Evolutionary conservation across 2,888 invertebrate species (phyloP).

Genomic region (Conops quadrifasciatus): DNA sequence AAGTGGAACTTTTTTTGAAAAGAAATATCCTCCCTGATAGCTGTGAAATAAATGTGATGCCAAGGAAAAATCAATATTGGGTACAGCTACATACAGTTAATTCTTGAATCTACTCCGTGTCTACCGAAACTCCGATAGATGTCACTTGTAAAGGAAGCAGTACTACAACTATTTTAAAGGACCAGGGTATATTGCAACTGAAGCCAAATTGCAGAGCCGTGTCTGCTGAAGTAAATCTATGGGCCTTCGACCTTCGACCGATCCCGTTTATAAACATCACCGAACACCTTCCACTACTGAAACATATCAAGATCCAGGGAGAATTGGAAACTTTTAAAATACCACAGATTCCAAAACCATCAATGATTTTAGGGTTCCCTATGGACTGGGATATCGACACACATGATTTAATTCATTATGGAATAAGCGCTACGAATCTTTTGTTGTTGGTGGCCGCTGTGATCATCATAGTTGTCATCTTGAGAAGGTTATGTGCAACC

Average conservation of each 20-base stretch:
- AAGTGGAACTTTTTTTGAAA: slow-evolving; percentile 8
- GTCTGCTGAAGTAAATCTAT: not conserved
- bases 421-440: not conserved
- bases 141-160: not conserved
- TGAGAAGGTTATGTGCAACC: slow-evolving; percentile 6
- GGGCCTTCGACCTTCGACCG: slow-evolving; percentile 12
- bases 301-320: slow-evolving; percentile 7
- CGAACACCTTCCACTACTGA: not conserved
- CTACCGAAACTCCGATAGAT: not conserved
- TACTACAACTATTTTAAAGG: slow-evolving; percentile 7
- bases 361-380: not conserved
- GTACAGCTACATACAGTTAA: not conserved
- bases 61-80: not conserved
- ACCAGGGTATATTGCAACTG: slow-evolving; percentile 2
- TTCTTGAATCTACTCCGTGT: slow-evolving; percentile 9
- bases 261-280: not conserved
- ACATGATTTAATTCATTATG: slow-evolving; percentile 1
- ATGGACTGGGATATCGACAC: not conserved
- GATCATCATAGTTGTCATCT: slow-evolving; percentile 5
- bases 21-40: not conserved
- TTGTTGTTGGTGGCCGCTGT: slow-evolving; percentile 4
- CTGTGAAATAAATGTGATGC: slow-evolving; percentile 10
- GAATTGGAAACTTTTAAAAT: slow-evolving; percentile 7
- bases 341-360: slow-evolving; percentile 4
- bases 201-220: not conserved